Conservation (phyloP, 2,113 vertebrate species). For the Dunckerocampus dactyliophorus region DNA sequence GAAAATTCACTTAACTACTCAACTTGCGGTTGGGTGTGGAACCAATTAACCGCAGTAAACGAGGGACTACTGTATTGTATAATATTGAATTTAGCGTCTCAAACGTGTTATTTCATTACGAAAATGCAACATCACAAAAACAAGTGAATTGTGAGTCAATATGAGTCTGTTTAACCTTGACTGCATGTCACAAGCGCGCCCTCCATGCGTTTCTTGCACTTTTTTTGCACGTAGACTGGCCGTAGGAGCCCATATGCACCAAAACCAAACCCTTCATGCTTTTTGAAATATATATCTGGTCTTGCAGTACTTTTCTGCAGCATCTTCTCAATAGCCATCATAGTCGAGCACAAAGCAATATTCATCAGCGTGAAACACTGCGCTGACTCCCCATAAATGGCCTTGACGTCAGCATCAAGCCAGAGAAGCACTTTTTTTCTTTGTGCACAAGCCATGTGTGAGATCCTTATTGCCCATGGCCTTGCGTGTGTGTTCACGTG, state of each 20-base stretch:
- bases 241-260: neutral
- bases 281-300: slow-evolving; percentile 18
- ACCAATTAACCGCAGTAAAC: no score
- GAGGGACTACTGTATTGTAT: no score
- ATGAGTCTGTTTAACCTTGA: no score
- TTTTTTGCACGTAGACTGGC: slow-evolving; percentile 1
- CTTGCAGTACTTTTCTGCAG: neutral
- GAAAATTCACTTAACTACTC: no score
- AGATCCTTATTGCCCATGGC: slow-evolving; percentile 25
- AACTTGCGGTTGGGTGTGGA: no score
- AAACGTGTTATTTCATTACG: no score
- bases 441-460: slow-evolving; percentile 17
- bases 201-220: no score
- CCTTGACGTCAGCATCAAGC: slow-evolving; percentile 58
- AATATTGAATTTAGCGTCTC: no score
- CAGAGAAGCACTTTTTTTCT: slow-evolving; percentile 41
- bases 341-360: slow-evolving; percentile 44
- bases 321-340: slow-evolving; percentile 30
- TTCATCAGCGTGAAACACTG: slow-evolving; percentile 60
- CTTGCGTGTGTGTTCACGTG: neutral
- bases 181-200: no score
- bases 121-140: no score
- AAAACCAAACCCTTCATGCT: slow-evolving; percentile 3
- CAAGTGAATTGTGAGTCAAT: no score
- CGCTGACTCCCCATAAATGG: slow-evolving; percentile 30